Conservation (phyloP, 1,140 invertebrate genomes). For the Rhysida immarginata region DNA sequence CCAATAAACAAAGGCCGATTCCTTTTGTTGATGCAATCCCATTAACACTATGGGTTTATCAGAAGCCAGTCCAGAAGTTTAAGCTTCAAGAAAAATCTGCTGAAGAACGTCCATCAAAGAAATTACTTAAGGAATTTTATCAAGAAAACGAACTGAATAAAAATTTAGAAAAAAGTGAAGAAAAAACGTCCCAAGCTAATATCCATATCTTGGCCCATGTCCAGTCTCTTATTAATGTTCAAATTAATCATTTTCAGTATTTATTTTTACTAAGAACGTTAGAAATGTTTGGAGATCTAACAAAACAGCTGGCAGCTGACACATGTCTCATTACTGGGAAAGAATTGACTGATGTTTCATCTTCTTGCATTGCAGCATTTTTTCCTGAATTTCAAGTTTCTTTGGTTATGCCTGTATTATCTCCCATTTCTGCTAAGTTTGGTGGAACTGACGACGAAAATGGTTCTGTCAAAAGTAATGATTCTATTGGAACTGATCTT, state of each 20-base stretch:
- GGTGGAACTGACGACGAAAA: not conserved
- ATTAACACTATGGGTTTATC: constrained; percentile 58
- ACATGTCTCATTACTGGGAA: constrained; percentile 48
- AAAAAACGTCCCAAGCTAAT: no score
- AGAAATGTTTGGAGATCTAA: constrained; percentile 63
- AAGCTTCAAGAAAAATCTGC: no score
- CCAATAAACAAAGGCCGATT: constrained; percentile 51
- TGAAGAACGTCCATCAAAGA: no score
- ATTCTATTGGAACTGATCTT: not conserved
- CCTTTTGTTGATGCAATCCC: constrained; percentile 83
- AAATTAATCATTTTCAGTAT: constrained; percentile 85
- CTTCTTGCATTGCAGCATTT: constrained; percentile 42
- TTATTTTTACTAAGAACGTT: constrained; percentile 68
- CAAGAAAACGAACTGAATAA: no score
- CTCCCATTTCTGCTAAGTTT: constrained; percentile 30
- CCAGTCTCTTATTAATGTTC: constrained; percentile 32
- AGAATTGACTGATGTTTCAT: constrained; percentile 16
- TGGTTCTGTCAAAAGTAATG: not conserved
- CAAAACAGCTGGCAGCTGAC: constrained; percentile 62
- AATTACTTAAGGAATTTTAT: no score
- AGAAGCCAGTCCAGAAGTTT: constrained; percentile 18
- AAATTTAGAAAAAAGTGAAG: no score
- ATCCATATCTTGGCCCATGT: constrained; percentile 15
- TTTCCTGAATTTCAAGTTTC: constrained; percentile 73
- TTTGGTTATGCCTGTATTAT: constrained; percentile 53